phyloP scores from a whole-genome alignment of 1,140 invertebrate genomes.

The Coptotermes formosanus region DNA sequence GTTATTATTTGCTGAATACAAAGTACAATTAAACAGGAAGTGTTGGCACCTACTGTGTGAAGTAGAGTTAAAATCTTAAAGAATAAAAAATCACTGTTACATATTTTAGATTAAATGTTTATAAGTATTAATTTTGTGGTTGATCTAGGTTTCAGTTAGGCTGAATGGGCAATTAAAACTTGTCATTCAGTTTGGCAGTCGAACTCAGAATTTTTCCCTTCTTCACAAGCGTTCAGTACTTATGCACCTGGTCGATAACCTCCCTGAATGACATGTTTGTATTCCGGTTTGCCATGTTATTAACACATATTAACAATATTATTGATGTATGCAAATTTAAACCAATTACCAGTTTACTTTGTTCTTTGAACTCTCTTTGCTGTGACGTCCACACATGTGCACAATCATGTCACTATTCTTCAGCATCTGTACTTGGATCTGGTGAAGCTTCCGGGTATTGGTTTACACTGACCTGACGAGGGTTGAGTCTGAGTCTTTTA shows the following conservation, averaged over 20 bases:
- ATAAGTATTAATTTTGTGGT: background rate
- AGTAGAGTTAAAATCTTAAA: background rate
- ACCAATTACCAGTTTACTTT: background rate
- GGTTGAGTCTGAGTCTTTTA: background rate
- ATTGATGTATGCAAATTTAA: background rate
- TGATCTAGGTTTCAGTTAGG: background rate
- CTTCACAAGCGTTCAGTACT: too few relatives aligned
- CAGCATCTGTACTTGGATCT: background rate
- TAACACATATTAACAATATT: background rate
- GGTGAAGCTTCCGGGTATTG: background rate
- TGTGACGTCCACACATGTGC: background rate
- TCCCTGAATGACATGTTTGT: background rate
- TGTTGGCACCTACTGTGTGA: background rate
- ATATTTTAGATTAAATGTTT: background rate
- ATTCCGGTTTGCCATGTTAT: background rate
- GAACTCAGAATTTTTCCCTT: background rate
- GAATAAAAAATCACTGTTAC: background rate
- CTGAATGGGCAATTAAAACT: background rate
- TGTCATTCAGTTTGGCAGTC: background rate
- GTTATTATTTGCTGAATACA: background rate
- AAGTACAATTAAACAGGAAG: background rate
- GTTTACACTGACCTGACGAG: background rate
- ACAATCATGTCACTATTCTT: background rate
- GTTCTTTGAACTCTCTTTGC: background rate
- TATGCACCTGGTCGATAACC: too few relatives aligned